phyloP scores from a whole-genome alignment of 2,797 vertebrate species.

The Leucoraja ocellata region DNA sequence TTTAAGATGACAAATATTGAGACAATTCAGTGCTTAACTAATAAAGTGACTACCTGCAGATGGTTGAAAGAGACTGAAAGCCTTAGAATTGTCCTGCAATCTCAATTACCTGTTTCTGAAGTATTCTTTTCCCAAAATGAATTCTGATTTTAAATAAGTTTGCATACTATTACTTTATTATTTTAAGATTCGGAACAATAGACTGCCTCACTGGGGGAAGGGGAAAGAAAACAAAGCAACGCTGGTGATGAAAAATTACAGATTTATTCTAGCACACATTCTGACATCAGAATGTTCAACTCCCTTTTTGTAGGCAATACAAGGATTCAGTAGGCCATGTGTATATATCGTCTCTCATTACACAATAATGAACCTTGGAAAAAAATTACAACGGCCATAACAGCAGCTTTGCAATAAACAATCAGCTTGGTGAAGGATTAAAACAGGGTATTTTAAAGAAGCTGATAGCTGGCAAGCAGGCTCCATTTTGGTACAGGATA shows the following conservation, averaged over 20 bases:
- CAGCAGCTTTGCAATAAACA: conserved; percentile 35
- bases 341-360: conserved; percentile 7
- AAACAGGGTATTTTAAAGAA: not conserved
- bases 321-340: conserved; percentile 35
- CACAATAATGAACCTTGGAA: conserved; percentile 24
- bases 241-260: conserved; percentile 10
- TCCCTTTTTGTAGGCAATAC: conserved; percentile 23
- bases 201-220: not conserved
- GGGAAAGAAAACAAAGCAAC: not conserved
- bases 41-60: not conserved
- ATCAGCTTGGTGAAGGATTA: conserved; percentile 30
- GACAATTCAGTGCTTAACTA: not conserved
- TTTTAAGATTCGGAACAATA: conserved; percentile 1
- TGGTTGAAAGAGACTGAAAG: too few species aligned
- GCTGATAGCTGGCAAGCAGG: not conserved
- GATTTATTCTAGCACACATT: conserved; percentile 32
- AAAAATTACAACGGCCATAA: not conserved
- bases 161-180: not conserved
- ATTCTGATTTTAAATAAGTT: too few species aligned
- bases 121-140: not conserved
- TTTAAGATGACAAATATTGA: not conserved
- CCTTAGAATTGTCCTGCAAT: not conserved
- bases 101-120: not conserved
- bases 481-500: not conserved
- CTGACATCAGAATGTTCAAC: conserved; percentile 31